Evolutionary conservation across 2,113 vertebrate genomes (phyloP).

Genomic region (Hyaena hyaena): DNA sequence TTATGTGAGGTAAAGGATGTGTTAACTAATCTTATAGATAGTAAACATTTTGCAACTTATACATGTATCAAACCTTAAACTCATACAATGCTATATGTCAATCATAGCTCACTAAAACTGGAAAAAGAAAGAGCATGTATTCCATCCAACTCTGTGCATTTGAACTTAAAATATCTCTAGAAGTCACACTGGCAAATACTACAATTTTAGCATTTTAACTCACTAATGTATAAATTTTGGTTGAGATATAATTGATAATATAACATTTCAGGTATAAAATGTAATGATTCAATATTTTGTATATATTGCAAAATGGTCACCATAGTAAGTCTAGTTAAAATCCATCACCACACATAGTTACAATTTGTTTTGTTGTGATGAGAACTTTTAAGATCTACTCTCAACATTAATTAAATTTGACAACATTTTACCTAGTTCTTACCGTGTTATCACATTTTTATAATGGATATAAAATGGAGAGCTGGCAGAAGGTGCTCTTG

Average conservation of each 20-base stretch:
- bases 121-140: neutral
- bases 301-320: neutral
- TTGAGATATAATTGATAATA: neutral
- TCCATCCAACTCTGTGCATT: neutral
- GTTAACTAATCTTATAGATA: neutral
- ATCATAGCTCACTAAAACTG: neutral
- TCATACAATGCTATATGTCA: neutral
- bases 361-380: neutral
- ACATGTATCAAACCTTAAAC: neutral
- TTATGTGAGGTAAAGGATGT: neutral
- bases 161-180: neutral
- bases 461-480: neutral
- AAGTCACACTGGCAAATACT: neutral
- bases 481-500: neutral
- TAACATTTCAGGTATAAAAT: neutral
- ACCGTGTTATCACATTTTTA: neutral
- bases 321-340: neutral
- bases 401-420: neutral
- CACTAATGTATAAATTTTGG: neutral
- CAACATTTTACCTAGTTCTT: neutral
- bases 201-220: neutral
- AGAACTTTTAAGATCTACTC: neutral
- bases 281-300: neutral
- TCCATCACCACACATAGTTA: neutral
- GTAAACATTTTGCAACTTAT: neutral